Conservation (phyloP, 1,140 invertebrate genomes). For the Bombus confusus region DNA sequence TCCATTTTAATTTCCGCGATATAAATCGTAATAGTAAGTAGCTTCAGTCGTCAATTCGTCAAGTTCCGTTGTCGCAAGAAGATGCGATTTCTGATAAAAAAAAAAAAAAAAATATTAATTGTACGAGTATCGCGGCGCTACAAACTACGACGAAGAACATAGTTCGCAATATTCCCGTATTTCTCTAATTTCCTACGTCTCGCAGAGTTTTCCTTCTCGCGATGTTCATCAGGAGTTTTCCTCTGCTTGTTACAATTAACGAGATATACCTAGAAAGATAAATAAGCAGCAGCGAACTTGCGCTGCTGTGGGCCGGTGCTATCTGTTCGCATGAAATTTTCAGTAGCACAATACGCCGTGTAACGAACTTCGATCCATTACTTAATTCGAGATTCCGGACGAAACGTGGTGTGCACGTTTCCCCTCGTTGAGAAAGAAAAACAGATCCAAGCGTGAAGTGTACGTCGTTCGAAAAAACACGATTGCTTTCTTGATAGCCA, state of each 20-base stretch:
- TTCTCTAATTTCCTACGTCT: no score
- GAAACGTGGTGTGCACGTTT: no score
- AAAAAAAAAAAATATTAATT: no score
- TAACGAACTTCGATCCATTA: neutral
- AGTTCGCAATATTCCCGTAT: no score
- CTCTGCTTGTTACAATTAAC: neutral
- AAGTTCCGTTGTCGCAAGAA: no score
- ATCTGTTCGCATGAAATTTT: neutral
- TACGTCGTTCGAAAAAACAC: neutral
- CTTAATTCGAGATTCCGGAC: neutral
- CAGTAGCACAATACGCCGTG: neutral
- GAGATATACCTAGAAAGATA: neutral
- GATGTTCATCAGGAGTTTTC: neutral
- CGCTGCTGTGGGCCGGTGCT: neutral
- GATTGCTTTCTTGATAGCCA: neutral
- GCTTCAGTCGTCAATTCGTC: no score
- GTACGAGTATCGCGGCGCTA: no score
- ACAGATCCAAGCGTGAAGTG: neutral
- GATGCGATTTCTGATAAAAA: no score
- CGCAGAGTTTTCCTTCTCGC: neutral
- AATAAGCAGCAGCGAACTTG: neutral
- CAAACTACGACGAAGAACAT: no score
- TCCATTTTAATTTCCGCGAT: no score
- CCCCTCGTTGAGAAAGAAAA: no score
- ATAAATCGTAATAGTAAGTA: no score